A percentile compares a stretch with the other conserved stretches of the same genome.
Conservation (phyloP, 2,113 vertebrate genomes). For the Psilopsiagon aymara region DNA sequence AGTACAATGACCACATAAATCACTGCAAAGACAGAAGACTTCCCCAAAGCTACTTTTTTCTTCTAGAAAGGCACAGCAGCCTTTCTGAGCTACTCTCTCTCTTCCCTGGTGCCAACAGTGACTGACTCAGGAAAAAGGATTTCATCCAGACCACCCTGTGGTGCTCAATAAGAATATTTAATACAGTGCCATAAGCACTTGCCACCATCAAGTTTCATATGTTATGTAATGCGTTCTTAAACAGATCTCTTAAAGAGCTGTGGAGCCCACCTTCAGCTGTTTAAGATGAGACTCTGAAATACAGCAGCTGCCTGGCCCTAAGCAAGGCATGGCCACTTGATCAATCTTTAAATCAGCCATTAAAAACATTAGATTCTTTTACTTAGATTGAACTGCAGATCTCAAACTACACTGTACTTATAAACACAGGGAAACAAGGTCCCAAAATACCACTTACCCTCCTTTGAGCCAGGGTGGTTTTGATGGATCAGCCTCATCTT, state of each 20-base stretch:
- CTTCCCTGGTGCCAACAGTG: neutral
- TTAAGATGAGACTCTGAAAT: neutral
- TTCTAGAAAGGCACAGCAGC: neutral
- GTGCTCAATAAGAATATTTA: neutral
- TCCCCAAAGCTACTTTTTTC: neutral
- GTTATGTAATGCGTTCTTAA: neutral
- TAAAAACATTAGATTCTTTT: neutral
- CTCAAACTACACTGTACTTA: neutral
- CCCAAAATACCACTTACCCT: conserved; percentile 81
- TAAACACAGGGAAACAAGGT: neutral
- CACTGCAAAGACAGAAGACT: neutral
- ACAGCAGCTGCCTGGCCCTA: neutral
- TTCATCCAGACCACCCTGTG: neutral
- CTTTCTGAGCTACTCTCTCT: neutral
- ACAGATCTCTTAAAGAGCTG: neutral
- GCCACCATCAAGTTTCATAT: neutral
- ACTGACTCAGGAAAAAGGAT: neutral
- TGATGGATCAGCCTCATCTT: conserved; percentile 80
- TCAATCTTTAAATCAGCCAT: neutral
- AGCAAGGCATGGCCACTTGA: neutral
- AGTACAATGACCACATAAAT: neutral
- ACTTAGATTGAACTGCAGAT: neutral
- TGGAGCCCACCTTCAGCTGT: neutral
- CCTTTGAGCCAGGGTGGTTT: conserved; percentile 90
- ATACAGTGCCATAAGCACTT: neutral